Conservation (phyloP, 2,797 vertebrate species). For the Natrix natrix region DNA sequence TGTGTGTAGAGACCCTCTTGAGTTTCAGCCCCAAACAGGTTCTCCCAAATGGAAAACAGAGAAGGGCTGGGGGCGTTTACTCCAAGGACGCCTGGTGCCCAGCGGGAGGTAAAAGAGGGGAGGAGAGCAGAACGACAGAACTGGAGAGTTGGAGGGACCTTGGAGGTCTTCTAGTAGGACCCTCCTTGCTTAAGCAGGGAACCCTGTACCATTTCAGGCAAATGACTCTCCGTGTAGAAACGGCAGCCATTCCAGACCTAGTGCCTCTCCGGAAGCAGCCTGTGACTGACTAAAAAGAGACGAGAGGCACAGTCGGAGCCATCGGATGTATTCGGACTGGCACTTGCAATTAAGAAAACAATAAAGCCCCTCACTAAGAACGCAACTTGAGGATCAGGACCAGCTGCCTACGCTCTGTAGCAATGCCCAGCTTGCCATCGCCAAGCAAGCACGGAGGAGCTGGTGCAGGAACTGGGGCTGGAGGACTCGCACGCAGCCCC, state of each 20-base stretch:
- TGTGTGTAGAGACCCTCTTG: background rate
- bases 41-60: background rate
- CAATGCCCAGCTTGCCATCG: background rate
- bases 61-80: background rate
- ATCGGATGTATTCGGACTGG: background rate
- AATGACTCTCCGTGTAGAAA: background rate
- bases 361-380: background rate
- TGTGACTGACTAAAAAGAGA: background rate
- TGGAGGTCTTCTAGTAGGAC: background rate
- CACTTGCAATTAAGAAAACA: no score
- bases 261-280: background rate
- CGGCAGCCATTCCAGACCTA: background rate
- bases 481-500: background rate
- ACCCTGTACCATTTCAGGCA: background rate
- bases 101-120: background rate
- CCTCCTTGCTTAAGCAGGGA: background rate
- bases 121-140: background rate
- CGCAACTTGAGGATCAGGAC: background rate
- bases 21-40: background rate
- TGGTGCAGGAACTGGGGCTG: background rate
- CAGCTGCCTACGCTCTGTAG: background rate
- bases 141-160: background rate
- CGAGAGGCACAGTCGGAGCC: background rate
- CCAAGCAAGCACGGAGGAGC: background rate
- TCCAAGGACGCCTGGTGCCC: background rate